A percentile compares a stretch with the other conserved stretches of the same genome.
These are phyloP conservation scores for Silurus asotus DNA, from an alignment of 2,113 vertebrate species.

Conservation along the genomic window DNA sequence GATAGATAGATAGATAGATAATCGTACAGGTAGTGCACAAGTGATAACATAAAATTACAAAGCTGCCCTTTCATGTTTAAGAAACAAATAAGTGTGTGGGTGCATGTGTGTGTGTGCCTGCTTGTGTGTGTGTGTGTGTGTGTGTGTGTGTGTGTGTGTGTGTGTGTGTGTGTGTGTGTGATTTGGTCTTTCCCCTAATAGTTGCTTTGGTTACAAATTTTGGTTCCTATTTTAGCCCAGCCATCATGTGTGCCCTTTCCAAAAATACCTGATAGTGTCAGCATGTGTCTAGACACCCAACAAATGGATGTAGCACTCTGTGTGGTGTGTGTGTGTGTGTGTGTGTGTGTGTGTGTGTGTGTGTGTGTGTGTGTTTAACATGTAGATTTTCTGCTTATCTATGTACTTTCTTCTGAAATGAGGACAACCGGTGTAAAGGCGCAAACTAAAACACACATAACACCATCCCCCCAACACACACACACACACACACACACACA, in stretches of 20 bases:
- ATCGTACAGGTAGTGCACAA: not conserved
- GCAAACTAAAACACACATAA: not conserved
- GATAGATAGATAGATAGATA: not conserved
- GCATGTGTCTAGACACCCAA: constrained; percentile 23
- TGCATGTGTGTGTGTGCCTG: not conserved
- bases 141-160: not conserved
- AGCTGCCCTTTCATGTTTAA: not conserved
- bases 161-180: not conserved
- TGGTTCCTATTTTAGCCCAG: constrained; percentile 10
- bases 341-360: constrained; percentile 12
- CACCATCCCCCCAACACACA: not conserved
- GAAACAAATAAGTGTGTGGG: not conserved
- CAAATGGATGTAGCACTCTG: not conserved
- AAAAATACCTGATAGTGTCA: not conserved
- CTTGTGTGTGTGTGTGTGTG: not conserved
- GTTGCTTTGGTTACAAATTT: constrained; percentile 8
- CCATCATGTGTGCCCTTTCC: constrained; percentile 13
- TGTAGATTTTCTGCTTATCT: constrained; percentile 11
- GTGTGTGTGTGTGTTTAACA: not conserved
- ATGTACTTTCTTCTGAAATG: not conserved
- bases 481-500: not conserved
- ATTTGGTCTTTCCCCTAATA: not conserved
- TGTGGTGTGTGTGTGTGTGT: constrained; percentile 19
- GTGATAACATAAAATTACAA: not conserved
- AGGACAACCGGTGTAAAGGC: not conserved